Conservation (phyloP, 2,113 vertebrate genomes). For the Zootoca vivipara region DNA sequence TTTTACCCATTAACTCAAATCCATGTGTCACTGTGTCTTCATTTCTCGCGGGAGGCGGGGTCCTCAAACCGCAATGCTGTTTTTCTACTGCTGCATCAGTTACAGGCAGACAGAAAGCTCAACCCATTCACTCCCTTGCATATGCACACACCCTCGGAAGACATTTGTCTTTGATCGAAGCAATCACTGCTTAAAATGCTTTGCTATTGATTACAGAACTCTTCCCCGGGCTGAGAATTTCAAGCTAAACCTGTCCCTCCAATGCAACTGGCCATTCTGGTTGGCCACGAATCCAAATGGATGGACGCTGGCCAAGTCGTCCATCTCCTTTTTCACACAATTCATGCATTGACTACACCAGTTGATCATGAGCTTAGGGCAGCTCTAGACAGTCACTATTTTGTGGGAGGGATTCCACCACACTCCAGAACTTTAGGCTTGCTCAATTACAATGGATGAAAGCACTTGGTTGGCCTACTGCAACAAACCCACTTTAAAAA, state of each 20-base stretch:
- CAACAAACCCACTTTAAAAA: no score
- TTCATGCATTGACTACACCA: no score
- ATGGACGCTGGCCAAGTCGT: background rate
- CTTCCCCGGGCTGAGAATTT: background rate
- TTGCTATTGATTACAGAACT: background rate
- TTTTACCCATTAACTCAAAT: no score
- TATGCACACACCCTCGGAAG: background rate
- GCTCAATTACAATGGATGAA: no score
- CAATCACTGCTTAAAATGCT: background rate
- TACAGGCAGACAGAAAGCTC: background rate
- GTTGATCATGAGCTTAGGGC: background rate
- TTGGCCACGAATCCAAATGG: background rate
- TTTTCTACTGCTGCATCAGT: background rate
- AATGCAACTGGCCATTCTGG: background rate
- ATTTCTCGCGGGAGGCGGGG: no score
- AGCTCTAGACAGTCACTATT: no score
- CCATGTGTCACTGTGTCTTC: no score
- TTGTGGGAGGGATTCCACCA: no score
- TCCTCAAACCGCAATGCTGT: no score
- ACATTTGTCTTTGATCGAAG: background rate
- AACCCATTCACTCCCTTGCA: background rate
- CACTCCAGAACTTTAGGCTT: no score
- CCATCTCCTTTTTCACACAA: background rate
- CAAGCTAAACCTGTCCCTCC: background rate
- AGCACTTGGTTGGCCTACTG: no score